Evolutionary conservation across 2,888 invertebrate species (phyloP).

Genomic region (Heliconius erato): DNA sequence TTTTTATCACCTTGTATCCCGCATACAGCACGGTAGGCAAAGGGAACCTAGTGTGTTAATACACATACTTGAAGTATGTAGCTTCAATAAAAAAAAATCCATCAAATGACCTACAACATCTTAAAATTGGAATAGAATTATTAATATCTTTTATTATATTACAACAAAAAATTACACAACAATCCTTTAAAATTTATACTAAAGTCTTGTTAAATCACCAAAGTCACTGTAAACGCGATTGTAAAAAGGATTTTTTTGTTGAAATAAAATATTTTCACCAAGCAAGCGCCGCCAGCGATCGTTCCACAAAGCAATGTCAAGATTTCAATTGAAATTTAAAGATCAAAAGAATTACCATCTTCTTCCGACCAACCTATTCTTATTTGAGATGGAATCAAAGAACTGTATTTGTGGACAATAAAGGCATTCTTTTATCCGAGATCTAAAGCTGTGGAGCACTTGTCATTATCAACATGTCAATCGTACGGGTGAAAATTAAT

Average conservation of each 20-base stretch:
- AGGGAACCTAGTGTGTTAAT: too few species aligned
- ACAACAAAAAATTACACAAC: not conserved
- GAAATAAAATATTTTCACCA: constrained; percentile 26
- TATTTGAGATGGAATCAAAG: constrained; percentile 48
- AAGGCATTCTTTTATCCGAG: constrained; percentile 40
- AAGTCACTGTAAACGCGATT: constrained; percentile 6
- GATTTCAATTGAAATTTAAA: constrained; percentile 52
- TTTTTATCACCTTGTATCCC: too few species aligned
- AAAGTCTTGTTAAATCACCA: not conserved
- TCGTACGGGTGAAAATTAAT: constrained; percentile 14
- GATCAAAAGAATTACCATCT: constrained; percentile 53
- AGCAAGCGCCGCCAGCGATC: constrained; percentile 39
- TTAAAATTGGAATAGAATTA: not conserved
- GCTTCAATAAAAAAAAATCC: not conserved
- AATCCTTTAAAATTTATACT: not conserved
- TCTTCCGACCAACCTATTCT: constrained; percentile 50
- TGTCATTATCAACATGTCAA: constrained; percentile 36
- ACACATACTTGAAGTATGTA: too few species aligned
- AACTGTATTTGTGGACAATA: constrained; percentile 48
- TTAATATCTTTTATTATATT: not conserved
- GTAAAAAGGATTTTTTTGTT: constrained; percentile 26
- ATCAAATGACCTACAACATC: not conserved
- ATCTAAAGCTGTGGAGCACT: constrained; percentile 32
- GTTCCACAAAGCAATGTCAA: constrained; percentile 49
- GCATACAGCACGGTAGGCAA: too few species aligned